Evolutionary conservation across 2,113 vertebrate genomes (phyloP).

Genomic region (Chaetodon auriga): DNA sequence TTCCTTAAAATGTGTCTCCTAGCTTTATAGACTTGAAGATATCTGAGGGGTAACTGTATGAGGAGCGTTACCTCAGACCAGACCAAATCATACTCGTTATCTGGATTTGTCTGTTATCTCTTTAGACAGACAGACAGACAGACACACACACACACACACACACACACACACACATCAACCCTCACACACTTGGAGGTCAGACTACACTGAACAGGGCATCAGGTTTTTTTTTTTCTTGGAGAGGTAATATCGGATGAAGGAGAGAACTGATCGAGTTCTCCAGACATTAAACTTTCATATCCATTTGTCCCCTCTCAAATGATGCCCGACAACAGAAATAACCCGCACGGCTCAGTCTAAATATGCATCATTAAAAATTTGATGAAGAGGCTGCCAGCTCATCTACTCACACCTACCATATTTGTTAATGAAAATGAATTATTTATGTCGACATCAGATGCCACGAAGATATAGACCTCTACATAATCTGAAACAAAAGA

Average conservation of each 20-base stretch:
- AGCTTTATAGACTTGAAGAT: background rate
- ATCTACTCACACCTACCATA: conserved; percentile 57
- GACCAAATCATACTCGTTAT: conserved; percentile 29
- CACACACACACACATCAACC: conserved; percentile 10
- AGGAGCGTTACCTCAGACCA: background rate
- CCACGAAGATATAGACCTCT: conserved; percentile 36
- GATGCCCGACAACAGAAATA: conserved; percentile 62
- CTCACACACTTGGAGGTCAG: conserved; percentile 20
- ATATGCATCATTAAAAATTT: conserved; percentile 77
- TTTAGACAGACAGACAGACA: conserved; percentile 18
- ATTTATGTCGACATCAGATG: conserved; percentile 75
- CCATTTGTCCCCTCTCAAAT: conserved; percentile 57
- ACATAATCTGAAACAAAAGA: conserved; percentile 44
- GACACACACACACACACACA: conserved; percentile 8
- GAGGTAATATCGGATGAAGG: conserved; percentile 49
- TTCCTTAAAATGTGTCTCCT: background rate
- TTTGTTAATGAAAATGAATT: conserved; percentile 76
- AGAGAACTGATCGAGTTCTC: conserved; percentile 66
- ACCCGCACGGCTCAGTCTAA: conserved; percentile 64
- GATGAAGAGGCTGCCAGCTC: conserved; percentile 69
- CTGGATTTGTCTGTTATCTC: conserved; percentile 28
- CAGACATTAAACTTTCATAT: conserved; percentile 81
- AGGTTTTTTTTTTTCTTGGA: conserved; percentile 34
- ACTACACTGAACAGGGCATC: background rate
- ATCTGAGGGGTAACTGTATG: background rate